Evolutionary conservation across 2,113 vertebrate genomes (phyloP).

Genomic region (Crocuta crocuta): DNA sequence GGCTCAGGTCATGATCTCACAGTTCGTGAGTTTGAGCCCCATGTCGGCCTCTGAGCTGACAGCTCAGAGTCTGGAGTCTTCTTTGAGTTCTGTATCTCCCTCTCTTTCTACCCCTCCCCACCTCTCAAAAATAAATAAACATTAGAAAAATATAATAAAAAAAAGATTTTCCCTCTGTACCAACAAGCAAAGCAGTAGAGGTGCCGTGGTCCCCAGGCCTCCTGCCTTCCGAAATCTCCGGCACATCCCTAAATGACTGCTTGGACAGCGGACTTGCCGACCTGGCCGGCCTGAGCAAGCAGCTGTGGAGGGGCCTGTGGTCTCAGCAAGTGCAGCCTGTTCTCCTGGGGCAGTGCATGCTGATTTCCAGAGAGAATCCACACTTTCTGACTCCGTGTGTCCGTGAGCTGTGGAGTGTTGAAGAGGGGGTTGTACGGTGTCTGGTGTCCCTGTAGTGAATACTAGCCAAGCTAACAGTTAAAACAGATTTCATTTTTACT

Average conservation of each 20-base stretch:
- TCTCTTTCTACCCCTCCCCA: too few species aligned
- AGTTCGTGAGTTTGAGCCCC: too few species aligned
- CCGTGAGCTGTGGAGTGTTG: rapidly evolving
- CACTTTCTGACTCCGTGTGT: background rate
- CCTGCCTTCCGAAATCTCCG: rapidly evolving
- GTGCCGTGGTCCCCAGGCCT: rapidly evolving
- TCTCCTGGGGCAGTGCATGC: background rate
- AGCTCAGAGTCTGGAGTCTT: too few species aligned
- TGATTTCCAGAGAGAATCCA: background rate
- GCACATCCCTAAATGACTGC: rapidly evolving
- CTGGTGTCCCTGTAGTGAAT: background rate
- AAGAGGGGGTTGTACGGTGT: background rate
- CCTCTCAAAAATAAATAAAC: too few species aligned
- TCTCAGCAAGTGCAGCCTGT: background rate
- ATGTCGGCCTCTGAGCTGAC: too few species aligned
- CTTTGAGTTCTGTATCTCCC: too few species aligned
- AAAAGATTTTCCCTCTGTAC: too few species aligned
- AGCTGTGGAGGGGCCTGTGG: background rate
- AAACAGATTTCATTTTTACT: background rate
- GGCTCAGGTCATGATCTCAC: too few species aligned
- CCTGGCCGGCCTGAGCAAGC: too few species aligned
- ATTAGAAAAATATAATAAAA: too few species aligned
- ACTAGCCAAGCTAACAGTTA: background rate
- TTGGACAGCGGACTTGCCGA: rapidly evolving
- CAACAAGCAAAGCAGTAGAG: background rate